phyloP scores from a whole-genome alignment of 2,888 invertebrate species.

The Heteromurus nitidus region DNA sequence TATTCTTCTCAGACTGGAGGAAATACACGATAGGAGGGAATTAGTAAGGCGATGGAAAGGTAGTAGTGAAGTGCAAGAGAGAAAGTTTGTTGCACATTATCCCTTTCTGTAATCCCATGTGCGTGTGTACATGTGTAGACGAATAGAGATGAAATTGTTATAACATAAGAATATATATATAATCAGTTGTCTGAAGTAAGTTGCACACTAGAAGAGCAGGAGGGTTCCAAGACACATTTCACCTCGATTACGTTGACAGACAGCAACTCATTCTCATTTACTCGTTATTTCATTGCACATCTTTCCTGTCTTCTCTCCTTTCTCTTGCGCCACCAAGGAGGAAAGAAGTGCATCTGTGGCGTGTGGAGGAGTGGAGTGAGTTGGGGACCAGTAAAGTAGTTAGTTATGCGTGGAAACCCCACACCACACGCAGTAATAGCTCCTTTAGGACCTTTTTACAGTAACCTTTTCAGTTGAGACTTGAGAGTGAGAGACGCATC shows the following conservation, averaged over 20 bases:
- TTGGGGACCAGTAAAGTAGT: neutral
- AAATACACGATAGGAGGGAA: neutral
- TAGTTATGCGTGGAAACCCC: neutral
- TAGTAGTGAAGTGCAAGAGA: too few species aligned
- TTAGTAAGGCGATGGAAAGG: too few species aligned
- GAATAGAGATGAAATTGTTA: too few species aligned
- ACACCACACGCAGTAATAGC: conserved; percentile 9
- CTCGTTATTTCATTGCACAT: conserved; percentile 15
- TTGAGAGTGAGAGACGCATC: too few species aligned
- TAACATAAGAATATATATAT: too few species aligned
- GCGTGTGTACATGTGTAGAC: neutral
- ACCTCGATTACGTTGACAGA: neutral
- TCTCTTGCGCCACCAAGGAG: neutral
- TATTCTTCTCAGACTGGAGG: neutral
- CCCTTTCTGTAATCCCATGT: neutral
- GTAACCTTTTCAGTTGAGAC: conserved; percentile 6
- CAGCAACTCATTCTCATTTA: conserved; percentile 18
- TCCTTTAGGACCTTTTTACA: conserved; percentile 21
- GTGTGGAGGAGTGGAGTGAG: neutral
- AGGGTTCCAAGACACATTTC: neutral
- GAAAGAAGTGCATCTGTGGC: neutral
- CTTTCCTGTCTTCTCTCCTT: conserved; percentile 8
- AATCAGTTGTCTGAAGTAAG: too few species aligned
- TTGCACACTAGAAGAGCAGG: neutral
- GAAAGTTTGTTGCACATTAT: neutral